Conservation (phyloP, 1,140 invertebrate genomes). For the Ceratosolen fusciceps region DNA sequence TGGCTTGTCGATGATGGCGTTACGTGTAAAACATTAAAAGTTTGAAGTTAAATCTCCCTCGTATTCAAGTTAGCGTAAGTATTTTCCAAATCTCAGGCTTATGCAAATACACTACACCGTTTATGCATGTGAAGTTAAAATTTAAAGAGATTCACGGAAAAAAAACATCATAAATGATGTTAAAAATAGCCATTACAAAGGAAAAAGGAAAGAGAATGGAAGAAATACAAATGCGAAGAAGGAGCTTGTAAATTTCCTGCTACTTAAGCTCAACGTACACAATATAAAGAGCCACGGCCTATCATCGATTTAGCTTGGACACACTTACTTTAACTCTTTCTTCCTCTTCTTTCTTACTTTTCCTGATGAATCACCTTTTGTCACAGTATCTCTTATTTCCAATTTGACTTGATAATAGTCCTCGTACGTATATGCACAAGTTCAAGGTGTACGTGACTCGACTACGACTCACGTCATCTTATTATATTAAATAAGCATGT, state of each 20-base stretch:
- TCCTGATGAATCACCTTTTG: constrained; percentile 34
- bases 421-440: constrained; percentile 21
- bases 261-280: neutral
- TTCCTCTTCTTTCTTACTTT: constrained; percentile 16
- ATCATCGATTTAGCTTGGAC: constrained; percentile 32
- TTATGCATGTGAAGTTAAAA: neutral
- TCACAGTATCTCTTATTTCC: constrained; percentile 33
- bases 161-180: neutral
- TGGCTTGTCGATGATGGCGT: neutral
- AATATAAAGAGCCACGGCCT: neutral
- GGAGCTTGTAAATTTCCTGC: neutral
- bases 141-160: neutral
- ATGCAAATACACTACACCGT: neutral
- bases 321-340: constrained; percentile 22
- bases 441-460: constrained; percentile 35
- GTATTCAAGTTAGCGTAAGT: neutral
- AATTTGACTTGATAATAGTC: constrained; percentile 25
- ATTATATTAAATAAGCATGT: constrained; percentile 2
- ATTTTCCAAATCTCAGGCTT: neutral
- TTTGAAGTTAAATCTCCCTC: neutral
- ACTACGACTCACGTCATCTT: constrained; percentile 4
- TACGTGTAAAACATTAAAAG: neutral
- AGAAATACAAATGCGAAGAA: neutral
- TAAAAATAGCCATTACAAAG: neutral
- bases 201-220: constrained; percentile 4